phyloP scores from a whole-genome alignment of 2,113 vertebrate genomes.

The Drymodes brunneopygia region DNA sequence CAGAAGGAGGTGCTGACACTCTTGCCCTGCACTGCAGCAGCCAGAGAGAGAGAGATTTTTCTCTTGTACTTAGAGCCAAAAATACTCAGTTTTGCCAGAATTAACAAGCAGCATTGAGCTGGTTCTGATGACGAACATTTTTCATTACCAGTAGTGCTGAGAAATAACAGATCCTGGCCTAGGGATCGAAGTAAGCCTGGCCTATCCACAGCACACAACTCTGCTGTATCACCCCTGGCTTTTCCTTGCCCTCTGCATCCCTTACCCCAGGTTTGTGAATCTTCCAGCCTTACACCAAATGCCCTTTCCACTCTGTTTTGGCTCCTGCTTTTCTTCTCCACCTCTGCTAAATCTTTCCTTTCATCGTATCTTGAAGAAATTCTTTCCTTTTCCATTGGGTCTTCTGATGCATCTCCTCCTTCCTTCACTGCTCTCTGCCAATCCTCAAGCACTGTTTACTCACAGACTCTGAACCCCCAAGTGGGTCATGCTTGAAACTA shows the following conservation, averaged over 20 bases:
- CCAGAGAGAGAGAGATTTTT: rapidly evolving
- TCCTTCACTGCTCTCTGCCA: neutral
- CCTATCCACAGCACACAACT: neutral
- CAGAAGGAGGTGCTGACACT: neutral
- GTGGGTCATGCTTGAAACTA: neutral
- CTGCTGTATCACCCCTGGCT: neutral
- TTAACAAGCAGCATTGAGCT: neutral
- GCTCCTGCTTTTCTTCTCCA: neutral
- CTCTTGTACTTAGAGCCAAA: neutral
- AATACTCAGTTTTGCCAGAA: neutral
- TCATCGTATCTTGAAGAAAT: neutral
- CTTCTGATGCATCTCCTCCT: neutral
- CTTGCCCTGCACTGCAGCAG: neutral
- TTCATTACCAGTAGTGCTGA: neutral
- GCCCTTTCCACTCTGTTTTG: neutral
- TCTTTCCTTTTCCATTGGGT: neutral
- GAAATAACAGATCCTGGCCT: neutral
- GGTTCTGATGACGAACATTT: neutral
- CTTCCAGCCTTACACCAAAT: neutral
- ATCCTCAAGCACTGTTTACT: neutral
- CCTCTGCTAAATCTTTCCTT: neutral
- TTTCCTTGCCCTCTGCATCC: neutral
- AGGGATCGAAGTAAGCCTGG: neutral
- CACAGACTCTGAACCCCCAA: neutral
- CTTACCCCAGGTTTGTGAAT: neutral